Base-by-base conservation (phyloP, 2,113 vertebrate species). In the Baryphthengus martii region DNA sequence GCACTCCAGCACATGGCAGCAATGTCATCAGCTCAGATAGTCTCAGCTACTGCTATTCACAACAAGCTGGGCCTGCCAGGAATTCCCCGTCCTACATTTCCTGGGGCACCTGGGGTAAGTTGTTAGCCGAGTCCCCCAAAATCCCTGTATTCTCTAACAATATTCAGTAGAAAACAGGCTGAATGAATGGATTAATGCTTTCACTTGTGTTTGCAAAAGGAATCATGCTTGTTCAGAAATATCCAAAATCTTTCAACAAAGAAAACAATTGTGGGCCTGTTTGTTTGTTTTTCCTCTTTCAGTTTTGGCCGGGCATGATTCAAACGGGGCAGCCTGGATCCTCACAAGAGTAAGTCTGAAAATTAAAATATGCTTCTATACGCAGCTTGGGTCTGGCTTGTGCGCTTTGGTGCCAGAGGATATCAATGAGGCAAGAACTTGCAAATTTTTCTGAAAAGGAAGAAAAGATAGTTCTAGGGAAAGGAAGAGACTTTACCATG, bases 11-110 rank as follows among this genome's bases (percentile, higher is more conserved):
- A 99, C 98, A 99, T 99, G 99, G 99, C 99, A 93, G 99, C 99
- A 98, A 99, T 99, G 99, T 99, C 99, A 74, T 99, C 99, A 40
- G 99, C 99, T 96, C 99, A 99, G 98, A 99, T 99, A 93, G 99
- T 99, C 97, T 99, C 99, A 25, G 99, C 99, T 96, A 99, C 99
- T 50, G 99, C 99, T 95, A 99, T 99, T 97, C 99, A 99, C 99
- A 99, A 99, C 98, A 99, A 99, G 97, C 98, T 99, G 97, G 99
- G 99, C 95, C 98, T 99, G 97, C 99, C 99, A 91, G 99, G 99
- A 97, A 99, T 99, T 97, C 99, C 99, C 80, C 99, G 99, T 96
- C 99, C 99, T 77, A 98, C 99, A 94, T 99, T 99, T 97, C 99
- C 99, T 5, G 99, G 99, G 98, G 99, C 99, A 14, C 98, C 99